These are phyloP conservation scores for Metalampra italica DNA, from an alignment of 2,888 invertebrate species.

Conservation along the genomic window DNA sequence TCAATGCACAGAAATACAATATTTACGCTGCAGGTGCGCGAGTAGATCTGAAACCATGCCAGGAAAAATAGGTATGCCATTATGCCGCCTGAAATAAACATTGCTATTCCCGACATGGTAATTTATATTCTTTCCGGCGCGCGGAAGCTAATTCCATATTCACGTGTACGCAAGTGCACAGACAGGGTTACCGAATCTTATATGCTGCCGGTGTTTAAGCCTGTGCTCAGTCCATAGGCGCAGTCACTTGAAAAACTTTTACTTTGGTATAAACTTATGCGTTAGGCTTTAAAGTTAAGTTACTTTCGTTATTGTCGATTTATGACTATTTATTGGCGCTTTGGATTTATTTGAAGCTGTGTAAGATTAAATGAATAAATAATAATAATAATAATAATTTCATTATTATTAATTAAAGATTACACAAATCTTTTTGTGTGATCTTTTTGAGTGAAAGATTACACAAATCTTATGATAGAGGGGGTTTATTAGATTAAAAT, in stretches of 20 bases:
- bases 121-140: conserved; percentile 31
- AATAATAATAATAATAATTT: too few relatives aligned
- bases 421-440: too few relatives aligned
- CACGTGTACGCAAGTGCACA: conserved; percentile 4
- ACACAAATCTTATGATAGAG: too few relatives aligned
- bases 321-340: too few relatives aligned
- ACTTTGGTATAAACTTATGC: too few relatives aligned
- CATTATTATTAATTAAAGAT: too few relatives aligned
- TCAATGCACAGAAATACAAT: conserved; percentile 43
- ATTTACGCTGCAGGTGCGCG: conserved; percentile 32
- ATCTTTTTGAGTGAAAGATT: too few relatives aligned
- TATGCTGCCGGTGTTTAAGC: background rate
- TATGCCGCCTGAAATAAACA: conserved; percentile 45
- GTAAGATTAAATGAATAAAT: too few relatives aligned
- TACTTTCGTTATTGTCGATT: too few relatives aligned
- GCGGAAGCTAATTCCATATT: conserved; percentile 16
- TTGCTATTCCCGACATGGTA: conserved; percentile 30
- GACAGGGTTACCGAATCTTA: background rate
- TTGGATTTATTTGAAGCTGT: too few relatives aligned
- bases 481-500: too few relatives aligned
- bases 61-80: conserved; percentile 30
- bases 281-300: too few relatives aligned
- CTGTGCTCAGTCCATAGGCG: background rate
- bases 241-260: background rate
- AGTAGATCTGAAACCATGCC: conserved; percentile 38